Evolutionary conservation across 2,888 invertebrate genomes (phyloP).

Genomic region (Noctua janthe): DNA sequence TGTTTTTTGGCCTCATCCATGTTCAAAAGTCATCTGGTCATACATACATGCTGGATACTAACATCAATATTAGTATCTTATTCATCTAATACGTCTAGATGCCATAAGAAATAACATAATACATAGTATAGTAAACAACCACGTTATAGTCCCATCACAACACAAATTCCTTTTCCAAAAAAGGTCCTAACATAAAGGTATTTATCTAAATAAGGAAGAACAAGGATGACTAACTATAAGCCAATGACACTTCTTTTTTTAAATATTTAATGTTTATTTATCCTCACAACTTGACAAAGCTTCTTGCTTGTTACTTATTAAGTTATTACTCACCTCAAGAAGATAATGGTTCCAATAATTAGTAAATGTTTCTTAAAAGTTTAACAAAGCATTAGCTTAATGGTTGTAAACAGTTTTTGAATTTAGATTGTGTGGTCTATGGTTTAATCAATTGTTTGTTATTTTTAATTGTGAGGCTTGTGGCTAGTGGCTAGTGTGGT

Average conservation of each 20-base stretch:
- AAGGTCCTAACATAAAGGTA: conserved; percentile 44
- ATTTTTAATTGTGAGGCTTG: conserved; percentile 19
- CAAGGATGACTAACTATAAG: conserved; percentile 52
- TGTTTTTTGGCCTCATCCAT: not conserved
- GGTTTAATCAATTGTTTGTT: conserved; percentile 23
- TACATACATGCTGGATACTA: not conserved
- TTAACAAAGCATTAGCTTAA: conserved; percentile 59
- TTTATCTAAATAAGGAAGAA: conserved; percentile 55
- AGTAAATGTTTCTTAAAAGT: conserved; percentile 67
- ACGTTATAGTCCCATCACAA: not conserved
- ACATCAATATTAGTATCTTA: not conserved
- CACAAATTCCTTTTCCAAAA: conserved; percentile 30
- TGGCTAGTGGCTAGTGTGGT: conserved; percentile 14
- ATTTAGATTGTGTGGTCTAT: conserved; percentile 21
- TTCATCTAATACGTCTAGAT: not conserved
- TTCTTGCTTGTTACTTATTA: conserved; percentile 70
- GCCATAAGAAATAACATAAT: not conserved
- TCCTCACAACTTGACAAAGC: conserved; percentile 57
- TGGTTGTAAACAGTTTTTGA: conserved; percentile 25
- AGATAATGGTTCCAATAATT: conserved; percentile 70
- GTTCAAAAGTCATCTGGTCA: not conserved
- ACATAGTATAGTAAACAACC: conserved; percentile 13
- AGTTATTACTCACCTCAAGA: conserved; percentile 73
- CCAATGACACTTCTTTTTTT: conserved; percentile 53
- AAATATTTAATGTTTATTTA: conserved; percentile 45